A percentile compares a stretch with the other conserved stretches of the same genome.
These are phyloP conservation scores for Caenorhabditis tropicalis DNA, from an alignment of 1,140 invertebrate species.

Conservation along the genomic window DNA sequence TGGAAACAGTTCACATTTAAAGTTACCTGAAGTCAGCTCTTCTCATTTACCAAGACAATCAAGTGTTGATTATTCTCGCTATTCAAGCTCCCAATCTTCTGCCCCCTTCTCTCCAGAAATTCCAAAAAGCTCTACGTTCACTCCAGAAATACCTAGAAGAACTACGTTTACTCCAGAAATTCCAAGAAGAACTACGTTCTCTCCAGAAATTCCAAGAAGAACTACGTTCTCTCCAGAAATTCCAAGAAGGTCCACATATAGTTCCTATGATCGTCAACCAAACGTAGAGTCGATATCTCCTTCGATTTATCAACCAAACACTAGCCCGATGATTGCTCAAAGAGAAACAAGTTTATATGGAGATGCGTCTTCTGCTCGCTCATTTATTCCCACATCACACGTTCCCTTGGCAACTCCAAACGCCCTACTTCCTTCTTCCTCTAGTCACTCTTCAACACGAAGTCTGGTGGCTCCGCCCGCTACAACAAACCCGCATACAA, in stretches of 20 bases:
- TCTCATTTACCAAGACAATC: background rate
- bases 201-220: no score
- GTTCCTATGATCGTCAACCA: background rate
- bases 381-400: background rate
- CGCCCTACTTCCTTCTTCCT: background rate
- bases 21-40: background rate
- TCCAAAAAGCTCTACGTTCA: no score
- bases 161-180: no score
- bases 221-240: background rate
- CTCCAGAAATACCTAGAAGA: no score
- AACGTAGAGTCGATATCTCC: no score
- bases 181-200: no score
- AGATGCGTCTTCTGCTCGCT: background rate
- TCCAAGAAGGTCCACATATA: background rate
- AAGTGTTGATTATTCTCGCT: background rate
- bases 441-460: background rate
- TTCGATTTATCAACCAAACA: no score
- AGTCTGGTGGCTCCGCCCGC: background rate
- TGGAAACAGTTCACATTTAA: background rate
- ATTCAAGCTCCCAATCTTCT: background rate
- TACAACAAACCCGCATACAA: background rate
- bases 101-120: no score
- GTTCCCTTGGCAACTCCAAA: constrained; percentile 7
- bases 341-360: background rate
- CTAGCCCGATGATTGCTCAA: background rate